Conservation (phyloP, 2,888 invertebrate species). For the Drosophila kanekoi region DNA sequence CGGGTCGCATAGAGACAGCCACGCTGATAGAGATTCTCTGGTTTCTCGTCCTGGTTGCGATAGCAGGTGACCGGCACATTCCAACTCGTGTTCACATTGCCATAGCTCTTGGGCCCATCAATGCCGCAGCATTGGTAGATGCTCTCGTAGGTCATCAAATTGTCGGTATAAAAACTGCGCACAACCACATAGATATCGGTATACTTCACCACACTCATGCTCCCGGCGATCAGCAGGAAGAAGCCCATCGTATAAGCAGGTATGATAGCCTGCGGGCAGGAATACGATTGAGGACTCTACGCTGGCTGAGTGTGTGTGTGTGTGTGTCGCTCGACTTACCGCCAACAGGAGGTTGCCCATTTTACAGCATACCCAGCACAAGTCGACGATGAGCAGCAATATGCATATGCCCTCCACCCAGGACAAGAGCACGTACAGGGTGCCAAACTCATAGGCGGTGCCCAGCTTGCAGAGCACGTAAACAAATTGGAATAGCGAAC, state of each 20-base stretch:
- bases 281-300: rapidly evolving
- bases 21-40: slow-evolving; percentile 4
- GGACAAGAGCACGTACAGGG: slow-evolving; percentile 22
- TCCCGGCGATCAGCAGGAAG: slow-evolving; percentile 38
- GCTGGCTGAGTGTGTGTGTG: too few species aligned
- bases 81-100: background rate
- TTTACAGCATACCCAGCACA: slow-evolving; percentile 8
- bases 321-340: slow-evolving; percentile 25
- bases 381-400: slow-evolving; percentile 16
- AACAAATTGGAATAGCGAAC: slow-evolving; percentile 29
- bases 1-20: slow-evolving; percentile 40
- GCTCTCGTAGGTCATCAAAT: slow-evolving; percentile 35
- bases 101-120: slow-evolving; percentile 45
- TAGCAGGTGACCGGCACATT: slow-evolving; percentile 42
- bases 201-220: slow-evolving; percentile 25
- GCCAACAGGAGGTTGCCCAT: background rate
- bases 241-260: background rate
- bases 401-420: slow-evolving; percentile 37
- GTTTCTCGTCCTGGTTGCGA: background rate
- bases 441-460: slow-evolving; percentile 1
- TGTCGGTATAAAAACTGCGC: slow-evolving; percentile 31
- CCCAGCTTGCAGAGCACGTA: slow-evolving; percentile 32
- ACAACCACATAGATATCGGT: slow-evolving; percentile 46
- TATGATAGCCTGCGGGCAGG: slow-evolving; percentile 15
- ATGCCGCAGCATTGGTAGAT: slow-evolving; percentile 44